These are phyloP conservation scores for Pangasius larnaudii DNA, from an alignment of 2,797 vertebrate genomes.

Conservation along the genomic window DNA sequence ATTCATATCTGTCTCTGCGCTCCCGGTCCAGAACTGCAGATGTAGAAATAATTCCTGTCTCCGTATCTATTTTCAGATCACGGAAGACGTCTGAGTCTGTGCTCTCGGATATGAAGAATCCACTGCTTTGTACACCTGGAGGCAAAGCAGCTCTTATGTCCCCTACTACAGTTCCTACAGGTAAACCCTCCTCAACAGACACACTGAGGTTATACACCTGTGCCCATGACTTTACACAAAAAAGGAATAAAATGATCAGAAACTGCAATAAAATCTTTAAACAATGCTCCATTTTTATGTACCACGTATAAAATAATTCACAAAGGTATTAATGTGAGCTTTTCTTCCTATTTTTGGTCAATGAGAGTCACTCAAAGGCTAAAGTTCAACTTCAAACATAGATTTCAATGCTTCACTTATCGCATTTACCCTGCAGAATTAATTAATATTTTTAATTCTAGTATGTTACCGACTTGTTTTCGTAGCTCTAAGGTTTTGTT, in stretches of 20 bases:
- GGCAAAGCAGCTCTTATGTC: conserved; percentile 82
- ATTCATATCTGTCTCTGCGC: conserved; percentile 82
- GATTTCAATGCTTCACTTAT: background rate
- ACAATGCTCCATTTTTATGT: conserved; percentile 34
- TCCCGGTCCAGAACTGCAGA: conserved; percentile 87
- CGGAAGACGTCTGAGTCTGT: conserved; percentile 85
- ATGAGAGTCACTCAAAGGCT: background rate
- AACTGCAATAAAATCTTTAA: conserved; percentile 35
- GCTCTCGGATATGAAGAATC: conserved; percentile 90
- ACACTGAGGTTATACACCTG: conserved; percentile 85
- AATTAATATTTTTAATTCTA: background rate
- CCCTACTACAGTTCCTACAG: conserved; percentile 84
- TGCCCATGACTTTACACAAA: conserved; percentile 64
- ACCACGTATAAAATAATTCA: background rate
- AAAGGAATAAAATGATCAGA: conserved; percentile 52
- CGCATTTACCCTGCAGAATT: background rate
- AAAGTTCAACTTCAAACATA: background rate
- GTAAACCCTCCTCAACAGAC: conserved; percentile 85
- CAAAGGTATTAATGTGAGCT: background rate
- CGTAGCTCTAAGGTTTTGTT: too few species aligned
- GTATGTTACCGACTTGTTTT: background rate
- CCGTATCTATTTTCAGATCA: conserved; percentile 87
- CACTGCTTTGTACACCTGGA: conserved; percentile 67
- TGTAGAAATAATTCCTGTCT: conserved; percentile 89
- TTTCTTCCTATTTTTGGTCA: background rate